Percentiles rank a stretch among this genome's conserved stretches.
Conservation (phyloP, 2,888 invertebrate genomes). For the Cetonia aurata region DNA sequence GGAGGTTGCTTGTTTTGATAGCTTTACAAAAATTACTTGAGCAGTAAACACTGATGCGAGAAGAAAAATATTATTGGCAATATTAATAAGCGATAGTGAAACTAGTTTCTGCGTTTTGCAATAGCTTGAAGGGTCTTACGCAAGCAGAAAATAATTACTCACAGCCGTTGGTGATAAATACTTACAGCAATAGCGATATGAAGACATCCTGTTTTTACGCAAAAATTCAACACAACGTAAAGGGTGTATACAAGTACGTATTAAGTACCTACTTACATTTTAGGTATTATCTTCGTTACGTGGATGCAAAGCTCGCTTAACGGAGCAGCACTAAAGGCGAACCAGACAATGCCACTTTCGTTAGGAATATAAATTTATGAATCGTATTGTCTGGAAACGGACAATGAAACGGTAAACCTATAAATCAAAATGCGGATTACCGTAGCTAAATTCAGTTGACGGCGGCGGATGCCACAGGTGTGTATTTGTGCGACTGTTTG, state of each 20-base stretch:
- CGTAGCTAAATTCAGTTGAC: slow-evolving; percentile 33
- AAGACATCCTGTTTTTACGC: no score
- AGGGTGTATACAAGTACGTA: no score
- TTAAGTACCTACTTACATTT: no score
- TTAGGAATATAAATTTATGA: slow-evolving; percentile 43
- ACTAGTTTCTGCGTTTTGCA: slow-evolving; percentile 31
- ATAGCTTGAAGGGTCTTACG: slow-evolving; percentile 38
- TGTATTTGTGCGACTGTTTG: slow-evolving; percentile 3
- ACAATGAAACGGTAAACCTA: slow-evolving; percentile 42
- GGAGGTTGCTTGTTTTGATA: not conserved
- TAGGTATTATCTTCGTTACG: no score
- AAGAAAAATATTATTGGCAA: slow-evolving; percentile 35
- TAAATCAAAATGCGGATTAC: slow-evolving; percentile 42
- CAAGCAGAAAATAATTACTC: not conserved
- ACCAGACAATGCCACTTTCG: slow-evolving; percentile 27
- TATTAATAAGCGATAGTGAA: slow-evolving; percentile 35
- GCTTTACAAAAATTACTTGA: not conserved
- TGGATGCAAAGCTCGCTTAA: no score
- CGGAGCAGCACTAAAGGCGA: not conserved
- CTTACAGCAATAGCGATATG: no score
- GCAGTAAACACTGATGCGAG: not conserved
- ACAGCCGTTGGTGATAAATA: not conserved
- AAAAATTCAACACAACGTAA: no score
- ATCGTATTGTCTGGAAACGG: slow-evolving; percentile 37
- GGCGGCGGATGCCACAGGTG: slow-evolving; percentile 33